These are phyloP conservation scores for Trididemnum clinides DNA, from an alignment of 23 tunicate species.

Conservation along the genomic window DNA sequence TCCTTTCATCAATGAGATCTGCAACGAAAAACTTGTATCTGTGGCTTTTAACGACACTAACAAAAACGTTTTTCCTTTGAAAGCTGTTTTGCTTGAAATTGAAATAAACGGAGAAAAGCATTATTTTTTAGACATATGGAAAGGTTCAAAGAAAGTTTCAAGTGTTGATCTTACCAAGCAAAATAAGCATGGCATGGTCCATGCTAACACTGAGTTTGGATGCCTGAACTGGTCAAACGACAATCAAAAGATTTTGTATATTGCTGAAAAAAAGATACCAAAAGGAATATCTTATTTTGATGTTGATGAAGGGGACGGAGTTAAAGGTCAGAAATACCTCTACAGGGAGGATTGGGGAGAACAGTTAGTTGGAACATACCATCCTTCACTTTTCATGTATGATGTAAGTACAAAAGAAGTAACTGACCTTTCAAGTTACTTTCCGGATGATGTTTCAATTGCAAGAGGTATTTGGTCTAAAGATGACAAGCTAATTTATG, in stretches of 20 bases:
- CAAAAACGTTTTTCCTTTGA: no score
- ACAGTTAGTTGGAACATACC: constrained; percentile 48
- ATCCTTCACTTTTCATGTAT: constrained; percentile 63
- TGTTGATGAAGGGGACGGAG: constrained; percentile 4
- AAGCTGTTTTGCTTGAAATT: constrained; percentile 54
- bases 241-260: constrained; percentile 47
- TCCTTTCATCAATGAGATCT: constrained; percentile 45
- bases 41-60: constrained; percentile 38
- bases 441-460: constrained; percentile 56
- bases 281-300: constrained; percentile 46
- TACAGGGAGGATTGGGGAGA: constrained; percentile 86
- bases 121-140: constrained; percentile 82
- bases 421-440: constrained; percentile 7
- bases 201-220: constrained; percentile 61
- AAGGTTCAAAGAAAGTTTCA: constrained; percentile 15
- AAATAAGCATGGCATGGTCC: constrained; percentile 78
- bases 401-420: constrained; percentile 42
- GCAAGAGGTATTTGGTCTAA: constrained; percentile 57
- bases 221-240: constrained; percentile 83
- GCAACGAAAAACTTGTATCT: constrained; percentile 32
- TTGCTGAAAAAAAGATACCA: constrained; percentile 64
- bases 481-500: constrained; percentile 44
- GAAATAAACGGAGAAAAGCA: constrained; percentile 33
- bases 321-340: constrained; percentile 48
- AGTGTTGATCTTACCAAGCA: constrained; percentile 53